Evolutionary conservation across 1,140 invertebrate species (phyloP), one percentile per base, ranked within the genome.

Genomic region (Drosophila truncata): DNA sequence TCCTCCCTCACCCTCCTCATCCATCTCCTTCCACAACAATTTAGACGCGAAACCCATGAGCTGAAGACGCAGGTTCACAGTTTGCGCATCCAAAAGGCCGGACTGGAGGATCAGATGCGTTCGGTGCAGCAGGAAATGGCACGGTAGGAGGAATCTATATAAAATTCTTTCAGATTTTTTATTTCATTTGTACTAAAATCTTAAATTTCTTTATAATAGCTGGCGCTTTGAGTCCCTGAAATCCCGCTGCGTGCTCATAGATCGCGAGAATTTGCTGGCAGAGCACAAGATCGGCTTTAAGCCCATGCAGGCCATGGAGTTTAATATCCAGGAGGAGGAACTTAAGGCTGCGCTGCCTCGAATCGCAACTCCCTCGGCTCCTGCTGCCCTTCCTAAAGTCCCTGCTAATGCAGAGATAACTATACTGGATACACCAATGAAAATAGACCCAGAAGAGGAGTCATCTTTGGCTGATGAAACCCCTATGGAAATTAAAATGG

Each of bases 171-270:
- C 2, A 29, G 2, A 0, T 29, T 29, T 58, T 9, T 37, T 25
- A 16, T 16, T 9, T 1, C 0, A n/a, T 25, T 27, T 25, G 5
- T 44, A 33, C 33, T 33, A 4, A 20, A 20, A 14, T 52, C 9
- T 11, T 37, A 25, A 3, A 61, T 20, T 11, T 10, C 11, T 47
- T 25, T 10, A 0, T 20, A n/a, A 2, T 13, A 93, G 92, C 14
- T 93, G 92, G 92, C 83, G 92, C n/a, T 93, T 93, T 64, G 92
- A 93, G 61, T 85, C 92, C 0, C 57, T 93, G 8, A 93, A 92
- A 61, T 91, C 82, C 2, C 90, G 92, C n/a, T 93, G 92, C 59
- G 82, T 93, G 37, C 57, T 93, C 3, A 88, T 93, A 23, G 84
- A 93, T 62, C 80, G 92, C 16, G 92, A 93, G 60, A 88, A 86